Conservation (phyloP, 2,888 invertebrate species). For the Parnassius apollo region DNA sequence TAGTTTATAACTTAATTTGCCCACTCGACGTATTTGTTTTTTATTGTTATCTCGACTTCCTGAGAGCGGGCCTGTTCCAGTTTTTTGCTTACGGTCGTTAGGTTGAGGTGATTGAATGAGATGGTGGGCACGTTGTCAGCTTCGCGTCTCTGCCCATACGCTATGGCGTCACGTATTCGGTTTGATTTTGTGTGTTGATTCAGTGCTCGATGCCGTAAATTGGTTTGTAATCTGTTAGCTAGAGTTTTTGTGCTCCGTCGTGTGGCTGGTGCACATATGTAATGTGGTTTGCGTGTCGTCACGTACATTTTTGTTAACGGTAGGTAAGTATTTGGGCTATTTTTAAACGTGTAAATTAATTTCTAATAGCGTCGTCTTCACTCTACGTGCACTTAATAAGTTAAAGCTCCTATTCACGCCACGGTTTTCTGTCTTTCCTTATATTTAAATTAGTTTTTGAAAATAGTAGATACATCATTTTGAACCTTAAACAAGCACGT, state of each 20-base stretch:
- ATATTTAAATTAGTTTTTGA: too few species aligned
- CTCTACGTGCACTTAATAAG: constrained; percentile 21
- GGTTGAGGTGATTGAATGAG: constrained; percentile 77
- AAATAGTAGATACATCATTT: too few species aligned
- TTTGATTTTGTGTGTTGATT: constrained; percentile 56
- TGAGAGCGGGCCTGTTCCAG: constrained; percentile 58
- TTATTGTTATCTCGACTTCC: constrained; percentile 77
- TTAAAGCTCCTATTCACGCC: constrained; percentile 14
- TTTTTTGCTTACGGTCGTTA: constrained; percentile 75
- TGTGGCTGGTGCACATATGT: constrained; percentile 18
- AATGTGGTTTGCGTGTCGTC: constrained; percentile 27
- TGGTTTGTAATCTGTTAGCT: constrained; percentile 54
- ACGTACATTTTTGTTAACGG: constrained; percentile 23
- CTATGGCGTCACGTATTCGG: constrained; percentile 53
- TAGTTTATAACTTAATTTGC: constrained; percentile 81
- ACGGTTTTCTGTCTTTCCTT: constrained; percentile 4
- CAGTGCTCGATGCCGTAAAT: constrained; percentile 49
- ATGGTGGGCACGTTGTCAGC: constrained; percentile 69
- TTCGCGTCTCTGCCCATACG: constrained; percentile 34
- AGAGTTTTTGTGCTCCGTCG: constrained; percentile 38
- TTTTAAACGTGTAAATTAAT: constrained; percentile 59
- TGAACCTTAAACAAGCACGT: too few species aligned
- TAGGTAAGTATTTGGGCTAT: constrained; percentile 21
- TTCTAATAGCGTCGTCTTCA: constrained; percentile 43
- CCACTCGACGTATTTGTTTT: constrained; percentile 75